These are phyloP conservation scores for Macrobrachium rosenbergii DNA, from an alignment of 1,140 invertebrate species.

Conservation along the genomic window DNA sequence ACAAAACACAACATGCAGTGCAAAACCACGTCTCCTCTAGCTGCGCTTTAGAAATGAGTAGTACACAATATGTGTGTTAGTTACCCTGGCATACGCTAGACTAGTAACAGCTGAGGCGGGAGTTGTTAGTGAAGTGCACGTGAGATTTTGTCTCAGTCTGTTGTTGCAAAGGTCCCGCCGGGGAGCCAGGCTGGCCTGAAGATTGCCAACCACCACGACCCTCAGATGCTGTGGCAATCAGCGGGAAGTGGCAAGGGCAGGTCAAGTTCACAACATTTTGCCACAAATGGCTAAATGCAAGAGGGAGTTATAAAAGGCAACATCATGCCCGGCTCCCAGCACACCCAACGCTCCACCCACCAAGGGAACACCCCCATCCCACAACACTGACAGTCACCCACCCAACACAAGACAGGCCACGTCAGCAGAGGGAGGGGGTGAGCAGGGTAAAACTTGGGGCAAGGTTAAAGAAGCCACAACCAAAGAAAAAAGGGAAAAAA, in stretches of 20 bases:
- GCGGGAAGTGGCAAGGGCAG: slow-evolving; percentile 56
- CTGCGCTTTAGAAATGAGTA: slow-evolving; percentile 64
- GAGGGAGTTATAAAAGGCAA: slow-evolving; percentile 53
- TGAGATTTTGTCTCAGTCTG: slow-evolving; percentile 64
- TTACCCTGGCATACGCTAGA: slow-evolving; percentile 65
- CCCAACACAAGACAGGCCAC: slow-evolving; percentile 39
- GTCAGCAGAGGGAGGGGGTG: slow-evolving; percentile 35
- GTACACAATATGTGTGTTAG: slow-evolving; percentile 65
- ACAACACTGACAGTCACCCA: slow-evolving; percentile 52
- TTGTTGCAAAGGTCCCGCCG: slow-evolving; percentile 62
- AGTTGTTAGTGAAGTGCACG: slow-evolving; percentile 65
- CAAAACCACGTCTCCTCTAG: slow-evolving; percentile 65
- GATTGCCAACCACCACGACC: slow-evolving; percentile 61
- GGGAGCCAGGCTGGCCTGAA: slow-evolving; percentile 59
- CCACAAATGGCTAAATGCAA: slow-evolving; percentile 59
- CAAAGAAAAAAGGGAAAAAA: slow-evolving; percentile 4
- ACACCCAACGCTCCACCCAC: slow-evolving; percentile 61
- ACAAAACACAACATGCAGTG: slow-evolving; percentile 65
- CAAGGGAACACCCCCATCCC: slow-evolving; percentile 48
- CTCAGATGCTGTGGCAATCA: slow-evolving; percentile 54
- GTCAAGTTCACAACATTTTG: slow-evolving; percentile 60
- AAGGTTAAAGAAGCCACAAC: background rate
- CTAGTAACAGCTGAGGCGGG: slow-evolving; percentile 63
- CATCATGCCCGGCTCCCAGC: slow-evolving; percentile 58
- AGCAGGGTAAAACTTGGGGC: background rate